Evolutionary conservation across 2,888 invertebrate species (phyloP).

Genomic region (Nebria brevicollis): DNA sequence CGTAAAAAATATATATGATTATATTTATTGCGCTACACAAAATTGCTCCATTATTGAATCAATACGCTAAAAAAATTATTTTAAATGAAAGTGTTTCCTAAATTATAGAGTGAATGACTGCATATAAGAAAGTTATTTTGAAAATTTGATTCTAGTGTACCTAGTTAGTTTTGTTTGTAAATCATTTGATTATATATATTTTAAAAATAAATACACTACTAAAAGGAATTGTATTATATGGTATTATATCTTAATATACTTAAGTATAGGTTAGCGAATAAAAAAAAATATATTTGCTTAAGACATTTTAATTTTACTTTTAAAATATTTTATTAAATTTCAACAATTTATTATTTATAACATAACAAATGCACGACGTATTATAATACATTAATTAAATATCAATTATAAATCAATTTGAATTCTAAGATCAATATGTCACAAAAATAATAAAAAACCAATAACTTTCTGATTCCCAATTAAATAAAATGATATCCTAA

Average conservation of each 20-base stretch:
- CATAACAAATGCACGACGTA: too few relatives aligned
- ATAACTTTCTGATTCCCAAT: not conserved
- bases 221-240: not conserved
- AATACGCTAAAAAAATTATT: not conserved
- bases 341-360: too few relatives aligned
- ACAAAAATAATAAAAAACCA: not conserved
- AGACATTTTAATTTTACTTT: not conserved
- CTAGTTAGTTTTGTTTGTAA: not conserved
- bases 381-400: too few relatives aligned
- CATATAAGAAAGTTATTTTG: not conserved
- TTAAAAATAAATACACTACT: not conserved
- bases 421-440: too few relatives aligned
- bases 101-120: constrained; percentile 1
- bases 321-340: too few relatives aligned
- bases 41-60: not conserved
- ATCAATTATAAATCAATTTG: too few relatives aligned
- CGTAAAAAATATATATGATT: not conserved
- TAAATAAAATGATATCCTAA: not conserved
- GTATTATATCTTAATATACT: not conserved
- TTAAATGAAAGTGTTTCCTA: not conserved
- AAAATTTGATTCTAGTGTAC: not conserved
- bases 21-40: not conserved
- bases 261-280: not conserved
- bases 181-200: not conserved
- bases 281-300: not conserved